Conservation (phyloP, 2,888 invertebrate species). For the Aphodius granarius region DNA sequence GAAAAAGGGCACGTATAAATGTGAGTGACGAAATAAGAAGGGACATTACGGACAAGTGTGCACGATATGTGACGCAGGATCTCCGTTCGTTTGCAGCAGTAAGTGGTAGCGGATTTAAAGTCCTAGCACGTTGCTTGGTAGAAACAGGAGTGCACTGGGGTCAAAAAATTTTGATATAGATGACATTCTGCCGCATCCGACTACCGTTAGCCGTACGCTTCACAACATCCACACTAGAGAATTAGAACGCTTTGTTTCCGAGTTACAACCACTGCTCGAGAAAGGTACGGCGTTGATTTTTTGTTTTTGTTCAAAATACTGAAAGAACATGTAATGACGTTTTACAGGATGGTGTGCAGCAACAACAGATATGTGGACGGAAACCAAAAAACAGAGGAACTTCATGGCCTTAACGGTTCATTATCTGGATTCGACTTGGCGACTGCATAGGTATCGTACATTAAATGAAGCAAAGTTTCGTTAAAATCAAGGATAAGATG, state of each 20-base stretch:
- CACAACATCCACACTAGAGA: neutral
- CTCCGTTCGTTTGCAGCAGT: constrained; percentile 5
- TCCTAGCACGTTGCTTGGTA: neutral
- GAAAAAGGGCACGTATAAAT: neutral
- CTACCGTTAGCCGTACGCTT: constrained; percentile 1
- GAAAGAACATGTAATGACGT: constrained; percentile 4
- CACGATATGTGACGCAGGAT: neutral
- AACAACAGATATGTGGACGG: constrained; percentile 9
- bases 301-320: neutral
- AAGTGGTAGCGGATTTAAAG: neutral
- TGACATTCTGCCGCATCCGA: constrained; percentile 5
- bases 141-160: neutral
- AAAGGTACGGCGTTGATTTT: neutral
- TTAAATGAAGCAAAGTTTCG: neutral
- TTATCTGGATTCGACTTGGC: constrained; percentile 4
- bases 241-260: neutral
- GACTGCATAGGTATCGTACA: neutral
- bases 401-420: constrained; percentile 1
- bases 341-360: constrained; percentile 2
- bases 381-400: neutral
- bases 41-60: neutral
- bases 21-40: constrained; percentile 4
- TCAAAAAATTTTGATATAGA: neutral
- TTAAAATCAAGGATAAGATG: neutral
- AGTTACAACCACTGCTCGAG: neutral